Evolutionary conservation across 1,140 invertebrate genomes (phyloP), one percentile per base, ranked within the genome.

Genomic region (Chionoecetes opilio): DNA sequence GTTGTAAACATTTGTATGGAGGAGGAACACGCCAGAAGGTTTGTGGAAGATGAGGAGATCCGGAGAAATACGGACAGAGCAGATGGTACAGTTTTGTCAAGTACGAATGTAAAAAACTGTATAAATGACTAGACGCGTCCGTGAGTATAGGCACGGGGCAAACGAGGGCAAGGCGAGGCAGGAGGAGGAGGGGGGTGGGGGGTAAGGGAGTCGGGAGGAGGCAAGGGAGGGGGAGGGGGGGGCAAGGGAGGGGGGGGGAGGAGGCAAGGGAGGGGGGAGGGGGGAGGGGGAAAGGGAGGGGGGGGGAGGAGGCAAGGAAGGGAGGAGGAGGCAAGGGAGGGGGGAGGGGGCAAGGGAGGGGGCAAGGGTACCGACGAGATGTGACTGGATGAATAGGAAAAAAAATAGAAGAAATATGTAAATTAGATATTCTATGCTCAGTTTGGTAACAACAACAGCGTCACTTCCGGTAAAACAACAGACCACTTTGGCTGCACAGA

Each of bases 61-160:
- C n/a, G 21, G 63, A 26, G 63, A 11, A 75, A 26, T 21, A 21
- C 21, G 63, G 63, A 26, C 63, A n/a, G n/a, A n/a, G 63, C 21
- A 75, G n/a, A 75, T 75, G 11, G n/a, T 75, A 75, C 63, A 75
- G 63, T 75, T 75, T 75, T 75, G 63, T 75, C n/a, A 75, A 75
- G 63, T 75, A 75, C 63, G 63, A 75, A 75, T 75, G 63, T 75
- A 75, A 75, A 75, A 75, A 75, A 75, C 63, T 75, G 63, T n/a
- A 75, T n/a, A 75, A 75, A 75, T 75, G 63, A 75, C 63, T 75
- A 75, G 63, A 75, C 21, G 53, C 6, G 63, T 75, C 63, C 21
- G 63, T 21, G 63, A 75, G 8, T 0, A n/a, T n/a, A 6, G 63
- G 1, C 63, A 75, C 63, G 21, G 63, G 6, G 63, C 63, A n/a